Percentiles rank a stretch among this genome's conserved stretches.
These are phyloP conservation scores for Rhagoletis zephyria DNA, from an alignment of 1,140 invertebrate species.

Conservation along the genomic window DNA sequence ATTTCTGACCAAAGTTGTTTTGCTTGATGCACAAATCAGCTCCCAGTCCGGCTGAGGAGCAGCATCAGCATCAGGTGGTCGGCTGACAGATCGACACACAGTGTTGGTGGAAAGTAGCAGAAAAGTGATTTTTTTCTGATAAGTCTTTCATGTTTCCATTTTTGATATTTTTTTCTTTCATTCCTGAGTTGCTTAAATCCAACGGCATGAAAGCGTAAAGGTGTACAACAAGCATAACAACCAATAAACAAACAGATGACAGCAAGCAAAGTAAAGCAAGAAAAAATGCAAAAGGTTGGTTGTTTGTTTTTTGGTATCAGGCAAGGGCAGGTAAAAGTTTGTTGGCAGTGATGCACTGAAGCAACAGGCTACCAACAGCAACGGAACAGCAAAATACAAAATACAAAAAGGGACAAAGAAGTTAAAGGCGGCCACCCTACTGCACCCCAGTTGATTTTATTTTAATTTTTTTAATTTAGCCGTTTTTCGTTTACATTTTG, in stretches of 20 bases:
- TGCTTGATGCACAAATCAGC: slow-evolving; percentile 41
- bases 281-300: neutral
- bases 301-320: neutral
- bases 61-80: slow-evolving; percentile 28
- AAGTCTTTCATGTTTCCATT: neutral
- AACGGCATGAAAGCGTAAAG: slow-evolving; percentile 45
- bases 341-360: neutral
- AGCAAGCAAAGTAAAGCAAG: neutral
- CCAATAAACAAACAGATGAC: slow-evolving; percentile 51
- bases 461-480: neutral
- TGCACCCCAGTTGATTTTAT: neutral
- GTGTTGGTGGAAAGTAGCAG: neutral
- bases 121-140: slow-evolving; percentile 33
- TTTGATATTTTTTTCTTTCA: neutral
- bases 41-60: neutral
- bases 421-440: neutral
- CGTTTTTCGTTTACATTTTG: neutral
- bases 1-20: slow-evolving; percentile 50
- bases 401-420: neutral
- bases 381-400: neutral
- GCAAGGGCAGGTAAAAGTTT: neutral
- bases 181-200: neutral
- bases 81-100: neutral
- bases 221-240: slow-evolving; percentile 52
- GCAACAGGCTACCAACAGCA: slow-evolving; percentile 18